These are phyloP conservation scores for Mylabris sibirica DNA, from an alignment of 2,888 invertebrate species.

Conservation along the genomic window DNA sequence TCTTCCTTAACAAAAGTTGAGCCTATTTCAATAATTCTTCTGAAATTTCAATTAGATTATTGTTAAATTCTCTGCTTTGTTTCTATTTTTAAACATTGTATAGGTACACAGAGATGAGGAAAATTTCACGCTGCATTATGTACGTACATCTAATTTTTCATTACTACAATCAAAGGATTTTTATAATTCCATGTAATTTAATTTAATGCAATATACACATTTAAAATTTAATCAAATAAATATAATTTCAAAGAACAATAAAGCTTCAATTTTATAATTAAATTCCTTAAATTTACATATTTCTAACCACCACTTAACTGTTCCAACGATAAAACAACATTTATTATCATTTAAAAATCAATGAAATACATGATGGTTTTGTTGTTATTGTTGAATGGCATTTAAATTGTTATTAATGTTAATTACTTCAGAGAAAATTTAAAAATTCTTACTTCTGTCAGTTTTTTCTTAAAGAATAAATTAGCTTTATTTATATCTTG, in stretches of 20 bases:
- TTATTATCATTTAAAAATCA: background rate
- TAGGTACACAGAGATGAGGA: too few relatives aligned
- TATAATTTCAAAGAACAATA: background rate
- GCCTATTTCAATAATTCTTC: too few relatives aligned
- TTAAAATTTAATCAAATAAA: background rate
- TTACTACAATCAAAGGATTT: background rate
- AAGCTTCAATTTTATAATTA: background rate
- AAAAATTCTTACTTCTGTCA: background rate
- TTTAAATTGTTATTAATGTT: background rate
- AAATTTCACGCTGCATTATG: constrained; percentile 3
- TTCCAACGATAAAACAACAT: background rate
- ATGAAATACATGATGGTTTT: background rate
- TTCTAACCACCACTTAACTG: background rate
- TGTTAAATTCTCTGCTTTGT: background rate
- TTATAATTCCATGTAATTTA: background rate
- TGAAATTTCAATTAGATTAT: too few relatives aligned
- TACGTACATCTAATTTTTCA: background rate
- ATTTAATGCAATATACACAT: background rate
- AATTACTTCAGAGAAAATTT: background rate
- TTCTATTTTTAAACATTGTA: background rate
- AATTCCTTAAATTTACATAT: background rate
- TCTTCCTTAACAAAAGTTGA: too few relatives aligned
- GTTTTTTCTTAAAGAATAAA: too few relatives aligned
- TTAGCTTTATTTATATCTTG: too few relatives aligned
- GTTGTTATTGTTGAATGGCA: background rate